Base-by-base conservation (phyloP, 2,797 vertebrate species). In the Sebastes cheni region DNA sequence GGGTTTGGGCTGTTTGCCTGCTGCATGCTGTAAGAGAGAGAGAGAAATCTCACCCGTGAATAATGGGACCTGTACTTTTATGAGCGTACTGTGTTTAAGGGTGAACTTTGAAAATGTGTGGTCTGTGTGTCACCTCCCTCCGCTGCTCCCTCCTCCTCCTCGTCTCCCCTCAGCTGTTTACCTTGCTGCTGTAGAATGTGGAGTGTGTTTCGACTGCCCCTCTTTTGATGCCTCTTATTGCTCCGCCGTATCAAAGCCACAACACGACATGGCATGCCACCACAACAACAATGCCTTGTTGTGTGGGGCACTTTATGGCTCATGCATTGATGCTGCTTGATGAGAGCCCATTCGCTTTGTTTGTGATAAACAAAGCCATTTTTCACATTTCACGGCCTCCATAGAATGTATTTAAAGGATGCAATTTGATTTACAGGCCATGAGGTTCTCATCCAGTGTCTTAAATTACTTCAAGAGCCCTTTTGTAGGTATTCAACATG, bases 21-120 rank as follows among this genome's bases (percentile, higher is more conserved):
- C 66, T 91, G 86, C 66, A n/a, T 72, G 83, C 86, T 79, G 72
- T 68, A 78, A 64, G 76, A 55, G 60, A 74, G 60, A 74, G 84
- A 83, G 74, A 88, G 90, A 94, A 95, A 94, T 94, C 93, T 95
- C 94, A 95, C 93, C 93, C 89, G 78, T 89, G 88, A 95, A 95
- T 95, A 96, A 96, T 94, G 91, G 92, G 90, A 92, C 90, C 87
- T 92, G 90, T 91, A 75, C 91, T 94, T 95, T 95, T 94, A 93
- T 72, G 92, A 92, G 89, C 72, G 68, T 52, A 79, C 89, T 90
- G 91, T 92, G 91, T 95, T 94, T 95, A 92, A 93, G 90, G 88
- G 89, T 86, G 90, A 95, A 94, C 93, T 93, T 90, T 93, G 93
- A 92, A 88, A 91, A 94, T 93, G 95, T 96, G 96, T 96, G 96